Evolutionary conservation across 2,888 invertebrate species (phyloP), one percentile per base, ranked within the genome.

Genomic region (Drosophila phalerata): DNA sequence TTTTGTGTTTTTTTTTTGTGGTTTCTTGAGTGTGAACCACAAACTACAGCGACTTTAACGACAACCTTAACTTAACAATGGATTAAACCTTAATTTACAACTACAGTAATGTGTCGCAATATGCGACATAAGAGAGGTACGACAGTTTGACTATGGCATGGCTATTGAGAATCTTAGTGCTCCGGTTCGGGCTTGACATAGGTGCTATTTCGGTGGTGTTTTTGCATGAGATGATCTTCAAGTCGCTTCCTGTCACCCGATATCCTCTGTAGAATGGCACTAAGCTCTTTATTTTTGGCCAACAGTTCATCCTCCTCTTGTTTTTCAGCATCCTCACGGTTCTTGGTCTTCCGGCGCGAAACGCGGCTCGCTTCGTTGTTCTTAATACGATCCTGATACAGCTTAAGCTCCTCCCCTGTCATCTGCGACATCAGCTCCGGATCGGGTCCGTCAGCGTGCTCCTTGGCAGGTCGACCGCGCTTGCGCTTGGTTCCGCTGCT

Each of bases 321-420:
- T 40, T 78, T 77, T 53, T 91, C 82, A 3, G 66, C 79, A 34
- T 78, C 82, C 57, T 91, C 92, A 55, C 91, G 91, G 32, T 79
- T 63, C 55, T 90, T 92, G 57, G 91, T 91, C 85, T 92, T 92
- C 38, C 79, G 68, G 25, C 91, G 91, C 1, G 91, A 92, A 4
- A 90, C 67, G 15, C 92, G 91, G 40, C 91, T 91, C 17, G 91
- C 91, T 64, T 92, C 91, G 56, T 92, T 92, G 65, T 92, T 92
- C 69, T 91, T 92, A n/a, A 90, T 76, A 11, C 92, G 86, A 73
- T 91, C 92, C 52, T 80, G 77, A 32, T 87, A 76, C 3, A 71
- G 73, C 58, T 92, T 92, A 6, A 80, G 79, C 45, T 91, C 89
- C 1, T 73, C 81, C 5, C 88, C 87, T 13, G 65, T 69, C 68